A percentile compares a stretch with the other conserved stretches of the same genome.
Conservation (phyloP, 1,140 invertebrate genomes). For the Aleiodes sp. region DNA sequence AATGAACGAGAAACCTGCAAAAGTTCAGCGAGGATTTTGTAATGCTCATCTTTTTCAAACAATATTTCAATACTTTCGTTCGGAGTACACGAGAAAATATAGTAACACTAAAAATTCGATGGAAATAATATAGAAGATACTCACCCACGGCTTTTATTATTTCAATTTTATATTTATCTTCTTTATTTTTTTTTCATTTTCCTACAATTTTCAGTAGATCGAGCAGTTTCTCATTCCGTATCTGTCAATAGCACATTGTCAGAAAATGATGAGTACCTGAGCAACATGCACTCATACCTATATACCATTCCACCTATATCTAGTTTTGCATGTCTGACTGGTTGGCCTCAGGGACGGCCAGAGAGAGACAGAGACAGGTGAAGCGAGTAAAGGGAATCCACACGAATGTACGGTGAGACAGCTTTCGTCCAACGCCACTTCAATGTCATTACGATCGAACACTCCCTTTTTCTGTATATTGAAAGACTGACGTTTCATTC, state of each 20-base stretch:
- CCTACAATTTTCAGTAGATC: conserved; percentile 38
- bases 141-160: neutral
- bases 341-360: conserved; percentile 29
- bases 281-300: neutral
- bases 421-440: conserved; percentile 22
- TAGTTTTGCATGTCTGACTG: neutral
- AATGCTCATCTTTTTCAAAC: too few species aligned
- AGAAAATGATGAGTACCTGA: conserved; percentile 38
- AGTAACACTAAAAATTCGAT: too few species aligned
- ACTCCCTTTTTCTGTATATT: conserved; percentile 1
- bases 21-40: too few species aligned
- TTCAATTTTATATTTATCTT: too few species aligned
- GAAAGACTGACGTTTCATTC: conserved; percentile 25
- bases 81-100: too few species aligned
- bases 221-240: conserved; percentile 41
- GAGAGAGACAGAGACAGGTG: neutral
- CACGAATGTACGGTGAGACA: conserved; percentile 19
- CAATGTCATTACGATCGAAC: conserved; percentile 22
- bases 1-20: too few species aligned
- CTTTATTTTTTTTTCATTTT: conserved; percentile 33
- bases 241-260: conserved; percentile 44
- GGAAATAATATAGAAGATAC: neutral
- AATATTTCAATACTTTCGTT: too few species aligned
- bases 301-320: conserved; percentile 4
- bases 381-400: conserved; percentile 25